These are phyloP conservation scores for Hucho hucho DNA, from an alignment of 2,113 vertebrate genomes.

Conservation along the genomic window DNA sequence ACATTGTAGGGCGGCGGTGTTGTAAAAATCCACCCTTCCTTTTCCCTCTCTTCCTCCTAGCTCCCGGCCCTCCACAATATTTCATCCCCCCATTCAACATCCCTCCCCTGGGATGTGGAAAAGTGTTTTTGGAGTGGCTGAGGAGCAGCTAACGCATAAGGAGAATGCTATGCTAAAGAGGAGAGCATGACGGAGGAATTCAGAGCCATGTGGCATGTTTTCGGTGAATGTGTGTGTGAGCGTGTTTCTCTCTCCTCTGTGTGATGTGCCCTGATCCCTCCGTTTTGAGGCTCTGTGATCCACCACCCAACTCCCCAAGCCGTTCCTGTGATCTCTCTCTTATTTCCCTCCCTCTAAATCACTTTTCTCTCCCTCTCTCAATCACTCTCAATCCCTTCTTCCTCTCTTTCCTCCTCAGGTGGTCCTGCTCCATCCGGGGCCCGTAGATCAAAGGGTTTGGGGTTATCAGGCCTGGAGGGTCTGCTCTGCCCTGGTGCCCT, in stretches of 20 bases:
- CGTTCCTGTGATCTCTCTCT: conserved; percentile 22
- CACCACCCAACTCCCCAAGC: conserved; percentile 13
- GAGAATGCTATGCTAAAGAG: background rate
- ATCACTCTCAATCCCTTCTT: conserved; percentile 44
- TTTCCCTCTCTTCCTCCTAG: background rate
- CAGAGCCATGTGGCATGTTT: background rate
- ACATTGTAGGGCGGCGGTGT: conserved; percentile 32
- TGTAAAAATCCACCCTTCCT: conserved; percentile 25
- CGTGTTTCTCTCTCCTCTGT: too few species aligned
- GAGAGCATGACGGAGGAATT: background rate
- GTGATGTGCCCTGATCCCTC: too few species aligned
- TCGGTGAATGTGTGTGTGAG: conserved; percentile 3
- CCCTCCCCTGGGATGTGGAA: background rate
- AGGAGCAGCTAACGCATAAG: background rate
- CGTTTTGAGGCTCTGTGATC: background rate
- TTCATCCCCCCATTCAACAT: background rate
- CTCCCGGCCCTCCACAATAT: conserved; percentile 1
- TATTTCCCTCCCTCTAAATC: background rate
- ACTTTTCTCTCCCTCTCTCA: conserved; percentile 26
- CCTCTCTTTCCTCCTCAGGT: conserved; percentile 44
- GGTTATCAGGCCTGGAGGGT: conserved; percentile 48
- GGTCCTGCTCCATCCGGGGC: conserved; percentile 31
- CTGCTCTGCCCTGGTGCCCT: conserved; percentile 1
- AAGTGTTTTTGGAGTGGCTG: background rate
- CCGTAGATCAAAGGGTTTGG: conserved; percentile 49